A percentile compares a stretch with the other conserved stretches of the same genome.
These are phyloP conservation scores for Platycheirus albimanus DNA, from an alignment of 2,888 invertebrate species.

Conservation along the genomic window DNA sequence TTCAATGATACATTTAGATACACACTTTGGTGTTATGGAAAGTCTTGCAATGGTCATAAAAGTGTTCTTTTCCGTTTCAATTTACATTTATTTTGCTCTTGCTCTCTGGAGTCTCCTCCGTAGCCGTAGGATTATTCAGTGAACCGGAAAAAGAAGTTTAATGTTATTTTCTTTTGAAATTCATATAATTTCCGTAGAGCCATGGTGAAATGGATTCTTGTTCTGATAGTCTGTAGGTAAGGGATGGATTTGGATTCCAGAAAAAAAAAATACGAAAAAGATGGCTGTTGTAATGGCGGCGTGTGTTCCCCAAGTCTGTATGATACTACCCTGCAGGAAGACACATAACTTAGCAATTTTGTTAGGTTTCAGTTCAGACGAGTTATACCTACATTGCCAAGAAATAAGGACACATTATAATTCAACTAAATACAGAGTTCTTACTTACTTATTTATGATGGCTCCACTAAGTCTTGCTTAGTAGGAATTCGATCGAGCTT, in stretches of 20 bases:
- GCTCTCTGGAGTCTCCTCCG: not conserved
- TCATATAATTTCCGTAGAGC: slow-evolving; percentile 42
- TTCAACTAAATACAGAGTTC: no score
- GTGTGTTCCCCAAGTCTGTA: no score
- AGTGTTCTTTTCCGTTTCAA: slow-evolving; percentile 34
- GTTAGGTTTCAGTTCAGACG: no score
- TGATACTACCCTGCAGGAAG: no score
- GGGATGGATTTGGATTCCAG: no score
- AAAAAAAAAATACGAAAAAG: no score
- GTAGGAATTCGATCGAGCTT: no score
- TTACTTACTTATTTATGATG: no score
- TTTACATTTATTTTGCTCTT: slow-evolving; percentile 40
- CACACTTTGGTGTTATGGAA: slow-evolving; percentile 11
- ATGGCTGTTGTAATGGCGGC: not conserved
- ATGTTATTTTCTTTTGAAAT: slow-evolving; percentile 50
- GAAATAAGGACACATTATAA: no score
- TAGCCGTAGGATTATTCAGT: slow-evolving; percentile 36
- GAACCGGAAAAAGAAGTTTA: slow-evolving; percentile 52
- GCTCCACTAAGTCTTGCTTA: no score
- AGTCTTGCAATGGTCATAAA: slow-evolving; percentile 34
- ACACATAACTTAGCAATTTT: no score
- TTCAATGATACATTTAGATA: slow-evolving; percentile 29
- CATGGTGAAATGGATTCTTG: slow-evolving; percentile 26
- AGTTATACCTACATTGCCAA: no score
- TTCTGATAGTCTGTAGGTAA: not conserved